phyloP scores from a whole-genome alignment of 2,888 invertebrate genomes.

The Drosophila subquinaria region DNA sequence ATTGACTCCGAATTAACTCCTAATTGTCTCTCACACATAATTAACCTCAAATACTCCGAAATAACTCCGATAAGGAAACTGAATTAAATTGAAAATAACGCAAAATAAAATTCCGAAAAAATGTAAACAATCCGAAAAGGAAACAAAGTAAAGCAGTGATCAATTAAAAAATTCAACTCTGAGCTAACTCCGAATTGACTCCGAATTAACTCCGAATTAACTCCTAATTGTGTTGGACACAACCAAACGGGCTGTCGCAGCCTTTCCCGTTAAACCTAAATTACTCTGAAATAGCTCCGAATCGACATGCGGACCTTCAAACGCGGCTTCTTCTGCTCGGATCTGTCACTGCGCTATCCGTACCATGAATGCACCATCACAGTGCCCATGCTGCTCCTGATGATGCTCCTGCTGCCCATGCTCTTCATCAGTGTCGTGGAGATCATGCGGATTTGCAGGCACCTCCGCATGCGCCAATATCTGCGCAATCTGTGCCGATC shows the following conservation, averaged over 20 bases:
- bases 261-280: no score
- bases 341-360: conserved; percentile 79
- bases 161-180: background rate
- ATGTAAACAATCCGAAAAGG: background rate
- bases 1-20: no score
- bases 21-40: no score
- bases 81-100: conserved; percentile 14
- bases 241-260: no score
- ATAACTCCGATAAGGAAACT: conserved; percentile 57
- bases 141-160: background rate
- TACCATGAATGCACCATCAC: conserved; percentile 82
- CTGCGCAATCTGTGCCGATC: conserved; percentile 75
- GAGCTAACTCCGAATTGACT: conserved; percentile 1
- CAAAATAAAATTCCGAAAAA: conserved; percentile 8
- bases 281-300: background rate
- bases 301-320: conserved; percentile 77
- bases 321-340: conserved; percentile 82
- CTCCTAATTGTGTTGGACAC: no score
- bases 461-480: conserved; percentile 77
- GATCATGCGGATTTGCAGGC: conserved; percentile 79
- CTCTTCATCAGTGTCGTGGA: conserved; percentile 81
- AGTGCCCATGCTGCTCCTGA: conserved; percentile 78
- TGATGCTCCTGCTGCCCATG: conserved; percentile 81
- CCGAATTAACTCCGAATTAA: background rate
- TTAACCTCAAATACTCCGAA: no score